A percentile compares a stretch with the other conserved stretches of the same genome.
phyloP scores from a whole-genome alignment of 2,888 invertebrate species.

The Onthophagus sagittarius region DNA sequence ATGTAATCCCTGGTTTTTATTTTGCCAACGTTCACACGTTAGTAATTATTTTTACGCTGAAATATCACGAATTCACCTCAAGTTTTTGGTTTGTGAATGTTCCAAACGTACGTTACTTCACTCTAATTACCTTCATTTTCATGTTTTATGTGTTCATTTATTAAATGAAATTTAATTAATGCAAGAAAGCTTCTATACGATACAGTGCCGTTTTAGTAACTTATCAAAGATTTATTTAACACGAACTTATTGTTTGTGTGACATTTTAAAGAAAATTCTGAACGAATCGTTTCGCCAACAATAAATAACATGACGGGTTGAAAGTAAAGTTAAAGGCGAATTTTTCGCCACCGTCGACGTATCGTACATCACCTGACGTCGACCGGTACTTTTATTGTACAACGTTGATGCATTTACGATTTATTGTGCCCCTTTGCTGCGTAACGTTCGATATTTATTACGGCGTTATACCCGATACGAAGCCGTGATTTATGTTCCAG shows the following conservation, averaged over 20 bases:
- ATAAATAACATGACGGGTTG: background rate
- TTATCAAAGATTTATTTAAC: no score
- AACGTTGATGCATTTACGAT: background rate
- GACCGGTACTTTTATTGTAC: background rate
- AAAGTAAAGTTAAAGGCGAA: background rate
- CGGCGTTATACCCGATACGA: background rate
- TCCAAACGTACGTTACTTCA: background rate
- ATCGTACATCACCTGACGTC: background rate
- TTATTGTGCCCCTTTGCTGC: background rate
- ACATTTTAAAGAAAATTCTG: background rate
- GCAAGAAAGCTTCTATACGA: no score
- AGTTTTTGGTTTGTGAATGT: background rate
- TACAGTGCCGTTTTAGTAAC: no score
- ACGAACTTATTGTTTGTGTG: no score
- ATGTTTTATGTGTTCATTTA: no score
- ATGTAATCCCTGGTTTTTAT: background rate
- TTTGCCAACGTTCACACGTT: background rate
- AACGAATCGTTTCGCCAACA: background rate
- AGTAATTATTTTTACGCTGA: background rate
- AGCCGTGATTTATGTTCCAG: background rate
- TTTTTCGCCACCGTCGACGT: background rate
- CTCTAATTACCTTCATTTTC: background rate
- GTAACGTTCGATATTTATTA: background rate
- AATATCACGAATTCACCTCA: background rate
- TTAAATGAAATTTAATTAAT: no score